Evolutionary conservation across 2,888 invertebrate species (phyloP), one percentile per base, ranked within the genome.

Genomic region (Diarsia mendica): DNA sequence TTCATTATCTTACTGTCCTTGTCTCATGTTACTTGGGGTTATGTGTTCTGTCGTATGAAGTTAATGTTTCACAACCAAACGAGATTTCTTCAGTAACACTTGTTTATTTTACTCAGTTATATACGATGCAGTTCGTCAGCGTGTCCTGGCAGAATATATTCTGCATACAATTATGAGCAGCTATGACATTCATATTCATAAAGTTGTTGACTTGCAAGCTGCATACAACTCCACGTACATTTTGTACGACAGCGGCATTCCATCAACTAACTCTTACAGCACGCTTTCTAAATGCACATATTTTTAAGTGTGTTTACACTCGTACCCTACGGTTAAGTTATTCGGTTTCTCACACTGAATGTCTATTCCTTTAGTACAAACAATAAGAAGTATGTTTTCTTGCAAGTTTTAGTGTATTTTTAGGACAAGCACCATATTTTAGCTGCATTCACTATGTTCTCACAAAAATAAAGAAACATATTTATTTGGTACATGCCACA

Each of bases 181-280:
- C 76, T 70, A 72, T 60, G 77, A 85, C 53, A 83, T 83, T 82
- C 77, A 85, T 82, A 83, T 83, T 85, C 85, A 85, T 85, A 82
- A 83, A 82, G 65, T 77, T 61, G 77, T 82, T 77, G 67, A 82
- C 70, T 76, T 73, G 72, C 80, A 46, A 68, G 65, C 75, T 76
- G 77, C 75, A 60, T 51, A 65, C 66, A 61, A 51, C 65, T 63
- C 23, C 28, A 58, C 69, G 75, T 28, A 39, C 53, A 80, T 58
- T 66, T 65, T 65, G 61, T 67, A 39, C 33, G 39, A 39, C 39
- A 6, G 39, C 39, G 67, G 44, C 44, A 73, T 61, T 73, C 60
- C 13, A 68, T 63, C 64, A 82, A 67, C n/a, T 67, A 85, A 61
- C 64, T 71, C 53, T 82, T 71, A 67, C 58, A 58, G 48, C 18